Percentiles rank a stretch among this genome's conserved stretches.
Conservation (phyloP, 2,797 vertebrate genomes). For the Taeniopygia guttata region DNA sequence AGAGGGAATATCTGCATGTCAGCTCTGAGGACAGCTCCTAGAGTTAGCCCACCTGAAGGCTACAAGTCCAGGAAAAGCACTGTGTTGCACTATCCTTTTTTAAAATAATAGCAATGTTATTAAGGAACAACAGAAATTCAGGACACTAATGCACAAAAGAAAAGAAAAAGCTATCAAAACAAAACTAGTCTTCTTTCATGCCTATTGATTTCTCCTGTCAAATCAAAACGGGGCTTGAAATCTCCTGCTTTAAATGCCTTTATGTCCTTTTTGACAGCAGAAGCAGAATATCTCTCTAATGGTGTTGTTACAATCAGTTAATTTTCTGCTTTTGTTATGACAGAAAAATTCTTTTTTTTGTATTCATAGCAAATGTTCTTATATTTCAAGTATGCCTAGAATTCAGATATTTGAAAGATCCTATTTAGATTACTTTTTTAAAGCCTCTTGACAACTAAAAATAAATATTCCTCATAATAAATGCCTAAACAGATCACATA, state of each 20-base stretch:
- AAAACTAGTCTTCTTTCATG: not conserved
- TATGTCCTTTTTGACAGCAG: not conserved
- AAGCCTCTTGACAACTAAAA: not conserved
- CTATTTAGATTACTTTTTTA: not conserved
- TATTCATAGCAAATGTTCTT: not conserved
- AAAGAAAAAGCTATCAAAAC: not conserved
- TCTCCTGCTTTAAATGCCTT: not conserved
- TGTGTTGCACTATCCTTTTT: fast-evolving
- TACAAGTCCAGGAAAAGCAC: not conserved
- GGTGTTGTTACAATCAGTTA: not conserved
- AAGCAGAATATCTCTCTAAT: not conserved
- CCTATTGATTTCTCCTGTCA: not conserved
- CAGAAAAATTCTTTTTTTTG: not conserved
- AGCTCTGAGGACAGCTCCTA: not conserved
- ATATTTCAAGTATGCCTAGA: not conserved
- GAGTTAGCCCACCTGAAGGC: too few species aligned
- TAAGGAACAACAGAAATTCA: not conserved
- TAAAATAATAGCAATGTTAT: not conserved
- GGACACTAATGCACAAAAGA: not conserved
- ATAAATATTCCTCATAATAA: not conserved
- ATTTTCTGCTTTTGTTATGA: not conserved
- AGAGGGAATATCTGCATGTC: not conserved
- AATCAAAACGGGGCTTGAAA: not conserved
- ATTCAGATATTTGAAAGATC: not conserved
- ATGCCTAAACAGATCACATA: not conserved